Evolutionary conservation across 2,113 vertebrate genomes (phyloP), one percentile per base, ranked within the genome.

Genomic region (Solenodon paradoxus): DNA sequence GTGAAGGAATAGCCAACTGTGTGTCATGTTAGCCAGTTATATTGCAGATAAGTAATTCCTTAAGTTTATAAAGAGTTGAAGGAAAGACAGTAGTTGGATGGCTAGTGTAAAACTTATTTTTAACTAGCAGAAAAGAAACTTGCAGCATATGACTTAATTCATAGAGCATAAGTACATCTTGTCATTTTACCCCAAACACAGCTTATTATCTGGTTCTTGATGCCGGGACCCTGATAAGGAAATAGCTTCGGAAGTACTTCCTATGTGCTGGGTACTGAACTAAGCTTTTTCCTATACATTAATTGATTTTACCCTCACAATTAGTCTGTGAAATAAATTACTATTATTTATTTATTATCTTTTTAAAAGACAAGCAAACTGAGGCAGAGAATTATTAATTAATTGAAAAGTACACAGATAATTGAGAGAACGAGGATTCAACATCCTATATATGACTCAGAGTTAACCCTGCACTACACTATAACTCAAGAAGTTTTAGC

Each of bases 261-360:
- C 38, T 79, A 1, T 69, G 26, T 89, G 40, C 59, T 80, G 57
- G 83, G 22, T 16, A 35, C 22, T 24, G 1, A 12, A 16, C n/a
- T 77, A 49, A 93, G 20, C 13, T 69, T 94, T 80, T n/a, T 42
- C 85, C 32, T 72, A 12, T 32, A 13, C 5, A 66, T 72, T 22
- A 74, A 55, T 38, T 87, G 69, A 82, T 86, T 87, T 96, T 51
- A 66, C 15, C n/a, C 57, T 93, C 32, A 72, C 16, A 49, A 32
- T 26, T 64, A 40, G 20, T 88, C 77, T 93, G 10, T 68, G 80
- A 92, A 87, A 86, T 82, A 90, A 64, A 74, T 64, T 92, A n/a
- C 42, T 38, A 20, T 81, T 84, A 49, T 64, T 93, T 80, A n/a
- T n/a, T 63, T 2, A 63, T 63, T 30, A 30, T 63, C 26, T 63